A percentile compares a stretch with the other conserved stretches of the same genome.
Evolutionary conservation across 2,113 vertebrate species (phyloP).

Genomic region (Nibea coibor): DNA sequence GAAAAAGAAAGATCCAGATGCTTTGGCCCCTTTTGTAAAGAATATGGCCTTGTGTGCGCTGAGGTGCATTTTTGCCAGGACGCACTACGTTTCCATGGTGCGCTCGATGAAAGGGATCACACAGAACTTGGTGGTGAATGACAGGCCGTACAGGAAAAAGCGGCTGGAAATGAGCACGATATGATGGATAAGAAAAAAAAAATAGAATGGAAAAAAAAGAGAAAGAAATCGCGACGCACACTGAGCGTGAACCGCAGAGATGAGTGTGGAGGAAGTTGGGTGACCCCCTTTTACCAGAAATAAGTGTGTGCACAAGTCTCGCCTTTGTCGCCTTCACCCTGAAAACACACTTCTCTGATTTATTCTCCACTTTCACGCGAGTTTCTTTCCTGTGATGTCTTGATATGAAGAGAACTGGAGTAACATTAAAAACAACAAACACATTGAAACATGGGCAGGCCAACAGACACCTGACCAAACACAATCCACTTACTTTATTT

Average conservation of each 20-base stretch:
- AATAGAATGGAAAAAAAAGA: conserved; percentile 46
- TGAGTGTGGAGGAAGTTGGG: conserved; percentile 73
- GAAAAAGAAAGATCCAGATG: conserved; percentile 85
- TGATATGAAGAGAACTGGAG: background rate
- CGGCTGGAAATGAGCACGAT: conserved; percentile 75
- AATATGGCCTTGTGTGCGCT: conserved; percentile 84
- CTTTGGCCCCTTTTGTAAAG: conserved; percentile 75
- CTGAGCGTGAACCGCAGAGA: conserved; percentile 54
- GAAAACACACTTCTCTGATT: conserved; percentile 41
- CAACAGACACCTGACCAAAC: background rate
- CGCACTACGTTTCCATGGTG: conserved; percentile 86
- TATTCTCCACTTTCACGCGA: conserved; percentile 34
- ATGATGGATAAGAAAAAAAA: conserved; percentile 73
- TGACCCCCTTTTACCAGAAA: conserved; percentile 64
- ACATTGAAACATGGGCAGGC: conserved; percentile 5
- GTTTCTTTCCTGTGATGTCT: conserved; percentile 18
- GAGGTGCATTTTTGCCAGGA: conserved; percentile 86
- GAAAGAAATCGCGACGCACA: conserved; percentile 40
- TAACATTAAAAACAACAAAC: background rate
- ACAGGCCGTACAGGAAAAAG: conserved; percentile 80
- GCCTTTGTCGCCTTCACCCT: conserved; percentile 56
- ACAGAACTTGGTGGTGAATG: conserved; percentile 84
- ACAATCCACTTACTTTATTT: background rate
- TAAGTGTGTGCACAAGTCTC: conserved; percentile 48
- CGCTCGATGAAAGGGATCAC: conserved; percentile 86